Percentiles rank a stretch among this genome's conserved stretches.
Conservation (phyloP, 2,888 invertebrate species). For the Tetragonisca angustula region DNA sequence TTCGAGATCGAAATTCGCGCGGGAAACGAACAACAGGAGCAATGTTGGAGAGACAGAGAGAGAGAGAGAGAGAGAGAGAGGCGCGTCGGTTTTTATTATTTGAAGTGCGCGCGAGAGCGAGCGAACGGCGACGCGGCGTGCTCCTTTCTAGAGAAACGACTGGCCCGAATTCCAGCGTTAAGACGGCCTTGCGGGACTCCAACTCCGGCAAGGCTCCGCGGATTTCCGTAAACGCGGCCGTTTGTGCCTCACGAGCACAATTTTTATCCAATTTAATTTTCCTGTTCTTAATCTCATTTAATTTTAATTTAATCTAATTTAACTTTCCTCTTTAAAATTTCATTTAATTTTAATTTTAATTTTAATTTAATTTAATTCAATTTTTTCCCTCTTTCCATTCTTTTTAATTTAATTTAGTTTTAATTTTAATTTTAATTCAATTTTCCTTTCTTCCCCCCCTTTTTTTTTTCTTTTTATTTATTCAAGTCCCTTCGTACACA, state of each 20-base stretch:
- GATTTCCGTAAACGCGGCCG: conserved; percentile 58
- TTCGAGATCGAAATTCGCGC: conserved; percentile 42
- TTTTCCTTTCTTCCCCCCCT: neutral
- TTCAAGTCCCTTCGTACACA: no score
- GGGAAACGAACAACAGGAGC: conserved; percentile 34
- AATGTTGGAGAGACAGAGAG: no score
- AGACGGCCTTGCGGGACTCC: conserved; percentile 76
- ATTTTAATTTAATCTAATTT: neutral
- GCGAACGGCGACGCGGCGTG: conserved; percentile 68
- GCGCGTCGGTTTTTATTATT: conserved; percentile 66
- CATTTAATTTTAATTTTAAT: neutral
- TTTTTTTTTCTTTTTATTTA: no score
- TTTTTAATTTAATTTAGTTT: neutral
- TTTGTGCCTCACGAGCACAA: conserved; percentile 8
- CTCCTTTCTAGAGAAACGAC: conserved; percentile 78
- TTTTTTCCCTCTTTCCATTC: neutral
- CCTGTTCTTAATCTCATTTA: neutral
- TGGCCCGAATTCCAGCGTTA: conserved; percentile 79
- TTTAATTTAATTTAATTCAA: conserved; percentile 1
- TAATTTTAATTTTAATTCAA: neutral
- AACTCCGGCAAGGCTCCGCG: conserved; percentile 58
- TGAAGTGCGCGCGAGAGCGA: conserved; percentile 50
- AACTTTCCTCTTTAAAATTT: neutral
- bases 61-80: no score
- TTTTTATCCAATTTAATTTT: neutral